These are phyloP conservation scores for Entelurus aequoreus DNA, from an alignment of 2,113 vertebrate genomes.

Conservation along the genomic window DNA sequence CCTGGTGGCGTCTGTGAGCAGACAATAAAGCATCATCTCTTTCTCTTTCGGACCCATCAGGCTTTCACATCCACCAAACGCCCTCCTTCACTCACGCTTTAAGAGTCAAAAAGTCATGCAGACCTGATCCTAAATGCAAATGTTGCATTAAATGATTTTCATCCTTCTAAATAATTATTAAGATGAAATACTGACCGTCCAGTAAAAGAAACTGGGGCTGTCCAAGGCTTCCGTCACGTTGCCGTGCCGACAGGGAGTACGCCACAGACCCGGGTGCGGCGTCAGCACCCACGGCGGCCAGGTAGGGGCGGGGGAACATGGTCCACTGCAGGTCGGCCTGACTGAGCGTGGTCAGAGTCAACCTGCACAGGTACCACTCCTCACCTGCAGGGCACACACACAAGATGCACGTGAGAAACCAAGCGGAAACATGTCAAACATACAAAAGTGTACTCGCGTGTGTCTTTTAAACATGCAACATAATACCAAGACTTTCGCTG, in stretches of 20 bases:
- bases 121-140: no score
- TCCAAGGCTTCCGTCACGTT: slow-evolving; percentile 45
- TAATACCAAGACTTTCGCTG: background rate
- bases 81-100: no score
- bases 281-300: slow-evolving; percentile 73
- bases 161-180: background rate
- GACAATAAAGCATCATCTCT: no score
- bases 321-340: slow-evolving; percentile 77
- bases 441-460: no score
- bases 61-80: no score
- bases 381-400: slow-evolving; percentile 63
- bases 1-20: no score
- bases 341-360: slow-evolving; percentile 72
- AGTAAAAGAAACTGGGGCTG: slow-evolving; percentile 71
- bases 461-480: no score
- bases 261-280: slow-evolving; percentile 68
- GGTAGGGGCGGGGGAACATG: slow-evolving; percentile 82
- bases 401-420: no score
- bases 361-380: slow-evolving; percentile 80
- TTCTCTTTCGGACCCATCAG: no score
- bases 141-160: no score
- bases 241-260: slow-evolving; percentile 70
- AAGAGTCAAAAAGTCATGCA: no score
- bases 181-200: slow-evolving; percentile 65
- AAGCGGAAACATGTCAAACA: no score